These are phyloP conservation scores for Genyomyrus donnyi DNA, from an alignment of 2,113 vertebrate genomes.

Conservation along the genomic window DNA sequence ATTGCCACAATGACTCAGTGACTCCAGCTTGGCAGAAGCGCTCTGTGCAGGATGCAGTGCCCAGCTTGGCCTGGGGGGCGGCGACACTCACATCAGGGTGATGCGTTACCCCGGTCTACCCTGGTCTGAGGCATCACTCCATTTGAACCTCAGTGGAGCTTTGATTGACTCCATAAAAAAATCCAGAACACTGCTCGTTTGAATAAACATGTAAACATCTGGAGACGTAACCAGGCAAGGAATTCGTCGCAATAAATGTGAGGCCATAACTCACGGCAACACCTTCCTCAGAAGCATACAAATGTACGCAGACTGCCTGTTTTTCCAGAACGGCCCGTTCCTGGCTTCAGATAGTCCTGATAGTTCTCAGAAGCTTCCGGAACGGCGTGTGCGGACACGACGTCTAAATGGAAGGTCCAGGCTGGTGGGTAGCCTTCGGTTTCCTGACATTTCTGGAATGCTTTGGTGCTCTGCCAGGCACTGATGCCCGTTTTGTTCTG, in stretches of 20 bases:
- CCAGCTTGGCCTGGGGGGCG: background rate
- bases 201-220: background rate
- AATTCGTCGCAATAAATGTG: background rate
- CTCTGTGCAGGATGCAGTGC: background rate
- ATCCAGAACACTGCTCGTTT: background rate
- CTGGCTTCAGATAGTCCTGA: background rate
- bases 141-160: background rate
- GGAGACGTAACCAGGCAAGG: background rate
- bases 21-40: background rate
- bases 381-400: conserved; percentile 24
- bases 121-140: background rate
- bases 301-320: background rate
- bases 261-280: background rate
- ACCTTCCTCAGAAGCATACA: background rate
- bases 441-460: conserved; percentile 58
- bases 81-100: background rate
- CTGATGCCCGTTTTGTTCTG: conserved; percentile 57
- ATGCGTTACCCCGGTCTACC: background rate
- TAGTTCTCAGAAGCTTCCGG: background rate
- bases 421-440: conserved; percentile 34
- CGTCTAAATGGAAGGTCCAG: conserved; percentile 42
- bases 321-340: background rate
- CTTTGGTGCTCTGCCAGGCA: conserved; percentile 54
- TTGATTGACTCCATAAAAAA: background rate
- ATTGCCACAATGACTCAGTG: background rate